Percentiles rank a stretch among this genome's conserved stretches.
Conservation (phyloP, 2,113 vertebrate genomes). For the Rissa tridactyla region DNA sequence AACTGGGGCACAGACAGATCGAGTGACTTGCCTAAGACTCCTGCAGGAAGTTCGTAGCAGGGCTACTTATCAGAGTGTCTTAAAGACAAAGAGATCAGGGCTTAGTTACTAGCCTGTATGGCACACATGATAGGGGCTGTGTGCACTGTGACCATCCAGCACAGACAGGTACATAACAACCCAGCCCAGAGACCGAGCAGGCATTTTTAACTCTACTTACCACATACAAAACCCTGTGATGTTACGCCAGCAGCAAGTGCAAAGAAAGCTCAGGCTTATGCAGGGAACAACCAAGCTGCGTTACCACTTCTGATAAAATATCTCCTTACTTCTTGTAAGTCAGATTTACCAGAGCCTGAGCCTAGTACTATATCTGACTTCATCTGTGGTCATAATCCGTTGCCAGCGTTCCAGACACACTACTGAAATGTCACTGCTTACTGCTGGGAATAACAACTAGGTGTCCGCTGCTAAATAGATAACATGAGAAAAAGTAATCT, state of each 20-base stretch:
- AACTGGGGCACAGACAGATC: constrained; percentile 39
- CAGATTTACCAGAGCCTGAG: background rate
- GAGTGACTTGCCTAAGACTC: background rate
- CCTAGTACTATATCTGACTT: background rate
- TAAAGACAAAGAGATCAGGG: background rate
- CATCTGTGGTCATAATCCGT: background rate
- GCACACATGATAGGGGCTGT: background rate
- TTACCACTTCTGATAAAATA: background rate
- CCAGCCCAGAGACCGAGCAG: background rate
- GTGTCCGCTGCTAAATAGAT: background rate
- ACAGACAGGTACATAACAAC: background rate
- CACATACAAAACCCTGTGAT: fast-evolving
- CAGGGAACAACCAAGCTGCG: background rate
- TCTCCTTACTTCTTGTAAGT: background rate
- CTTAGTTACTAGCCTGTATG: background rate
- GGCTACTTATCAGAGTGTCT: background rate
- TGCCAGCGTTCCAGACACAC: background rate
- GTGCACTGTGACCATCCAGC: background rate
- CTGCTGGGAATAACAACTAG: background rate
- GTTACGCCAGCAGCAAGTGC: background rate
- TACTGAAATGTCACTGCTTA: background rate
- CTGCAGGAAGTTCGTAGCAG: background rate
- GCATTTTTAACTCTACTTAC: background rate
- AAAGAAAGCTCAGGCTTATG: background rate
- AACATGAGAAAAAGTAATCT: background rate